phyloP scores from a whole-genome alignment of 2,888 invertebrate species.

The Litoditis marina region DNA sequence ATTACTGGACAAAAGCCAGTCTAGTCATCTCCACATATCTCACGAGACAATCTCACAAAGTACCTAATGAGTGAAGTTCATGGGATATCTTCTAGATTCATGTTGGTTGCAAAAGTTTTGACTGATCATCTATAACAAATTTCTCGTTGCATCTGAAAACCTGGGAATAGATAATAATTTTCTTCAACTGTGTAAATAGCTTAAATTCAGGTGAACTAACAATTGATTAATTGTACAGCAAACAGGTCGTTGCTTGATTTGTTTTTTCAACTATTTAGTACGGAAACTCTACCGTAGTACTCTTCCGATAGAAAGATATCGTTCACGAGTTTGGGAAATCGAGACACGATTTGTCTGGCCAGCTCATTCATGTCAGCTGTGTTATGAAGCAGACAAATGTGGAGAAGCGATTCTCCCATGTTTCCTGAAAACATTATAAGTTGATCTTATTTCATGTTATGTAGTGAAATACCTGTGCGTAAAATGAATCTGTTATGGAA shows the following conservation, averaged over 20 bases:
- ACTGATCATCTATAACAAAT: no score
- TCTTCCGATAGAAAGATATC: slow-evolving; percentile 95
- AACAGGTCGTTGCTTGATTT: slow-evolving; percentile 73
- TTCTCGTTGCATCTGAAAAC: no score
- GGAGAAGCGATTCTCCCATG: slow-evolving; percentile 90
- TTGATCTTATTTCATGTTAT: not conserved
- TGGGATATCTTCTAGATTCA: no score
- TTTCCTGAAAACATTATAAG: slow-evolving; percentile 70
- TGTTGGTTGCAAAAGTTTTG: no score
- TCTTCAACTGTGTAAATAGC: not conserved
- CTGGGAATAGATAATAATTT: no score
- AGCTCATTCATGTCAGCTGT: slow-evolving; percentile 87
- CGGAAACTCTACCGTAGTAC: slow-evolving; percentile 84
- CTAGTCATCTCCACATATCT: no score
- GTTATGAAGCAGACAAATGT: slow-evolving; percentile 85
- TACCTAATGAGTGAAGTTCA: slow-evolving; percentile 69
- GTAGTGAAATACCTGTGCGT: not conserved
- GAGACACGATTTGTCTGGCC: slow-evolving; percentile 82
- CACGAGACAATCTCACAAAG: not conserved
- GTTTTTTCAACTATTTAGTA: no score
- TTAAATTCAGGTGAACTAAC: not conserved
- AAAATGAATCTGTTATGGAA: not conserved
- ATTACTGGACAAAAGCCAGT: no score
- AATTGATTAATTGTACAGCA: no score
- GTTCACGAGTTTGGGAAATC: slow-evolving; percentile 91